These are phyloP conservation scores for Glossophaga mutica DNA, from an alignment of 2,797 vertebrate species.

Conservation along the genomic window DNA sequence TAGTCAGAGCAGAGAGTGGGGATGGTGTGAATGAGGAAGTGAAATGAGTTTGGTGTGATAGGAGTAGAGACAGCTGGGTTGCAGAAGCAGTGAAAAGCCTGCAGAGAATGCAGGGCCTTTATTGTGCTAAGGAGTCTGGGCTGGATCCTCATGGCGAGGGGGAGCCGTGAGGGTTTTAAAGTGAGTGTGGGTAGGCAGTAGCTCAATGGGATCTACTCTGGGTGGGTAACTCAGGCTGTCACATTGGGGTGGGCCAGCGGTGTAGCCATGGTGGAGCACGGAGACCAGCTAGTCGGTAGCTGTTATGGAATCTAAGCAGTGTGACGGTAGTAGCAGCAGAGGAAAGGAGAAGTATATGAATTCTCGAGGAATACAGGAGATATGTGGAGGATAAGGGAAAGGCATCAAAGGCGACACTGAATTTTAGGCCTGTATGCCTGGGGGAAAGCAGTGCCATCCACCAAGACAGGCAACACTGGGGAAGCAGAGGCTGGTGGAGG, in stretches of 20 bases:
- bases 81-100: background rate
- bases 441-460: background rate
- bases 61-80: background rate
- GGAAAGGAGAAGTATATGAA: background rate
- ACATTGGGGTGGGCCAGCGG: background rate
- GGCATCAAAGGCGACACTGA: background rate
- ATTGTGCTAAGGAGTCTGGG: background rate
- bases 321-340: background rate
- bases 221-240: background rate
- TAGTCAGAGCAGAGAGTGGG: background rate
- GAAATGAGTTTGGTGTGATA: background rate
- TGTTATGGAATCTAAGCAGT: background rate
- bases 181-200: background rate
- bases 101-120: background rate
- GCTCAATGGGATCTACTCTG: background rate
- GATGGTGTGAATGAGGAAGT: background rate
- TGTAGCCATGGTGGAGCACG: background rate
- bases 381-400: background rate
- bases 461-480: background rate
- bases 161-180: background rate
- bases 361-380: background rate
- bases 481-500: background rate
- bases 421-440: background rate
- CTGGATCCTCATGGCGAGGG: background rate
- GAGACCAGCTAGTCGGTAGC: background rate